A percentile compares a stretch with the other conserved stretches of the same genome.
These are phyloP conservation scores for Ranitomeya imitator DNA, from an alignment of 2,113 vertebrate species.

Conservation along the genomic window DNA sequence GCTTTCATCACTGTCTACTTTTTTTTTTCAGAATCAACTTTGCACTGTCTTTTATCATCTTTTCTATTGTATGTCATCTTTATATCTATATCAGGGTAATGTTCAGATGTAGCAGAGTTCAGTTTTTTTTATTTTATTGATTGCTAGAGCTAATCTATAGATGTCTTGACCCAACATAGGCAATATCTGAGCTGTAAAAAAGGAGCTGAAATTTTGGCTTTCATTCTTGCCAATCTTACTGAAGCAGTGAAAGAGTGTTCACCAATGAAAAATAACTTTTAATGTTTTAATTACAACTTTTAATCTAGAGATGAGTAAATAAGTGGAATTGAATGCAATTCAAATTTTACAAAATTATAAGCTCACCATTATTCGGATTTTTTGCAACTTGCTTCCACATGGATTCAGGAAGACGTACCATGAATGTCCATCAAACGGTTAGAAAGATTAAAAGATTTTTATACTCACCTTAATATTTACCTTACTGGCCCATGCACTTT, in stretches of 20 bases:
- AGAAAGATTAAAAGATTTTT: no score
- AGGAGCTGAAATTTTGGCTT: neutral
- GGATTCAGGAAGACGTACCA: no score
- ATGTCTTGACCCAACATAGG: neutral
- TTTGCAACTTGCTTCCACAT: no score
- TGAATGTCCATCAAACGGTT: no score
- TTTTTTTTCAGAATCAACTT: conserved; percentile 12
- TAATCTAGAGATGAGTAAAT: no score
- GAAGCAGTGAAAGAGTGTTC: neutral
- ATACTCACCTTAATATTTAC: no score
- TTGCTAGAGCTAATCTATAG: neutral
- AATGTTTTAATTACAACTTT: neutral
- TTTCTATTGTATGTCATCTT: neutral
- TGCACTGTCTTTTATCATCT: conserved; percentile 11
- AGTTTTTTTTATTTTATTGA: neutral
- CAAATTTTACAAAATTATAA: no score
- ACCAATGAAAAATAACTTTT: neutral
- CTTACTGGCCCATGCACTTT: no score
- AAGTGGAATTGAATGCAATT: no score
- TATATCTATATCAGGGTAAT: neutral
- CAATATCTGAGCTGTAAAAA: neutral
- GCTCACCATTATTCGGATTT: no score
- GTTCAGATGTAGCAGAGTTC: neutral
- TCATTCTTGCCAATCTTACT: neutral
- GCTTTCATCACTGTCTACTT: conserved; percentile 29